phyloP scores from a whole-genome alignment of 2,888 invertebrate genomes.

The Phoenoteleia sp. region DNA sequence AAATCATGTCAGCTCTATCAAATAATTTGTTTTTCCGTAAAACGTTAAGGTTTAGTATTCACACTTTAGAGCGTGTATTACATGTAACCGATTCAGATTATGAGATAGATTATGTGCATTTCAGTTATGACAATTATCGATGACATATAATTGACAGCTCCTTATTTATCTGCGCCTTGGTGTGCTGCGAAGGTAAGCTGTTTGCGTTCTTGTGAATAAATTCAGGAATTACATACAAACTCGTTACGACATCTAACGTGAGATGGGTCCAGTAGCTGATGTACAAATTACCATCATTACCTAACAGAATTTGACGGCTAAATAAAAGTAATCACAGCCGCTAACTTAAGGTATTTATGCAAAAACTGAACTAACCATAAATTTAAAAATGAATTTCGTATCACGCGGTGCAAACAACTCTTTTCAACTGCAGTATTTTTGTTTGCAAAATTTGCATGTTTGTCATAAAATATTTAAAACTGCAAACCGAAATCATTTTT shows the following conservation, averaged over 20 bases:
- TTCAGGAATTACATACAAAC: conserved; percentile 52
- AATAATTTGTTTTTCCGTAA: conserved; percentile 34
- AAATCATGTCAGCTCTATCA: conserved; percentile 11
- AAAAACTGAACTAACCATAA: conserved; percentile 38
- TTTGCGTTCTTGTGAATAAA: conserved; percentile 44
- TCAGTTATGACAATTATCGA: conserved; percentile 60
- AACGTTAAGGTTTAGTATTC: not conserved
- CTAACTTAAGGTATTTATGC: conserved; percentile 55
- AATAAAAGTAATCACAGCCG: conserved; percentile 58
- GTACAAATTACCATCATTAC: conserved; percentile 64
- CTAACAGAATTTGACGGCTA: conserved; percentile 66
- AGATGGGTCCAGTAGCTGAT: conserved; percentile 62
- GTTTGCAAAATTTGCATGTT: conserved; percentile 51
- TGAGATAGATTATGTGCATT: conserved; percentile 36
- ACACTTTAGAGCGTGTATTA: conserved; percentile 2
- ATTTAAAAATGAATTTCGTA: conserved; percentile 57
- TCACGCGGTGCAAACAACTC: conserved; percentile 33
- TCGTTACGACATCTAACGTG: conserved; percentile 63
- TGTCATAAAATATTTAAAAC: conserved; percentile 36
- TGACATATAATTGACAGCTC: conserved; percentile 55
- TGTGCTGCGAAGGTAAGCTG: conserved; percentile 11
- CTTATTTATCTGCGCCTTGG: conserved; percentile 42
- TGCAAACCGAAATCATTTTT: conserved; percentile 40
- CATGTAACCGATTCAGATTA: conserved; percentile 10
- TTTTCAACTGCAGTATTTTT: conserved; percentile 44